Evolutionary conservation across 1,140 invertebrate genomes (phyloP).

Genomic region (Caenorhabditis remanei): DNA sequence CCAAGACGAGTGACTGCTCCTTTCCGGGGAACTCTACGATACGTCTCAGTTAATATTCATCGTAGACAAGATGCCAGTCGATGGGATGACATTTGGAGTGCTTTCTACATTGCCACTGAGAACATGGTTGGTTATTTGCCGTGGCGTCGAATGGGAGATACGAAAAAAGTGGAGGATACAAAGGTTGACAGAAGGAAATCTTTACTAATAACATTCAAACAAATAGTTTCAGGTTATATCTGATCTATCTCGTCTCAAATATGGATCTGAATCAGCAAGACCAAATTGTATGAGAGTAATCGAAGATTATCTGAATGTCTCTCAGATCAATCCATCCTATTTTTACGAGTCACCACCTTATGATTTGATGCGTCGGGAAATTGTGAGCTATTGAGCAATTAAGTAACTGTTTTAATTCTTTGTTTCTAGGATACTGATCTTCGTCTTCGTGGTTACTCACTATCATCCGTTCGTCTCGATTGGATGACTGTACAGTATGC

Average conservation of each 20-base stretch:
- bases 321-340: constrained; percentile 3
- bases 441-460: not conserved
- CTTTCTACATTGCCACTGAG: constrained; percentile 43
- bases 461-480: constrained; percentile 6
- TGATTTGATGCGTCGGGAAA: constrained; percentile 8
- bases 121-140: constrained; percentile 40
- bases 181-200: not conserved
- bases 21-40: constrained; percentile 21
- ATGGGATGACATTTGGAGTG: constrained; percentile 42
- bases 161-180: constrained; percentile 31
- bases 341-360: constrained; percentile 22
- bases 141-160: constrained; percentile 38
- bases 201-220: not conserved
- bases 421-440: not conserved
- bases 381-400: not conserved
- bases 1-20: constrained; percentile 16
- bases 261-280: constrained; percentile 2
- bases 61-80: constrained; percentile 47
- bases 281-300: constrained; percentile 2
- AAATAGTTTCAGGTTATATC: not conserved
- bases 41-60: constrained; percentile 38
- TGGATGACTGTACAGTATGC: constrained; percentile 32
- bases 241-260: constrained; percentile 11
- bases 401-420: not conserved
- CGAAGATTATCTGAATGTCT: not conserved